Evolutionary conservation across 1,140 invertebrate genomes (phyloP).

Genomic region (Batillaria attramentaria): DNA sequence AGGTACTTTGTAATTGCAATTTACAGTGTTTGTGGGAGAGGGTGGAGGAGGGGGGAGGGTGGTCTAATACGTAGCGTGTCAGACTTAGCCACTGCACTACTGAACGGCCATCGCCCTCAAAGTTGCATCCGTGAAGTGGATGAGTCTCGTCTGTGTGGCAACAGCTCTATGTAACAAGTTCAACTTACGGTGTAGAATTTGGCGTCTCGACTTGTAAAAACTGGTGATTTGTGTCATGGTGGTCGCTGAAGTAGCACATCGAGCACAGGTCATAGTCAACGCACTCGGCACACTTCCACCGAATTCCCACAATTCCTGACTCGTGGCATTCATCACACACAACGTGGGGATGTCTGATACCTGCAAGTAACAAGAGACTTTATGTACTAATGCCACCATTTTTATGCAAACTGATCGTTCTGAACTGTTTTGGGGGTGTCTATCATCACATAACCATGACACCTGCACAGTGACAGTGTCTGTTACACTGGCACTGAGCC

Average conservation of each 20-base stretch:
- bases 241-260: constrained; percentile 51
- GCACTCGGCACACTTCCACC: constrained; percentile 58
- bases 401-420: too few species aligned
- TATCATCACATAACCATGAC: too few species aligned
- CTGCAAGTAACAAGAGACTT: constrained; percentile 25
- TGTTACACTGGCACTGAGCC: too few species aligned
- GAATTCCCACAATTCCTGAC: constrained; percentile 46
- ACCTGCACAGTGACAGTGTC: too few species aligned
- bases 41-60: background rate
- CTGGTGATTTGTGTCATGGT: constrained; percentile 48
- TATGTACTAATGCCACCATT: too few species aligned
- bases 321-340: constrained; percentile 51
- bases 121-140: too few species aligned
- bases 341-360: constrained; percentile 45
- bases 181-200: constrained; percentile 1
- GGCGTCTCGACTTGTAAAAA: constrained; percentile 45
- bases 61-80: too few species aligned
- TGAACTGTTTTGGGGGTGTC: too few species aligned
- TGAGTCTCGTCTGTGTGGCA: too few species aligned
- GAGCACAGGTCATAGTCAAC: constrained; percentile 52
- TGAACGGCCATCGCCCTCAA: too few species aligned
- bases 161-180: too few species aligned
- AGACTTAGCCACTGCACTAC: too few species aligned
- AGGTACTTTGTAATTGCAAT: background rate
- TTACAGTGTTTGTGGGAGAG: constrained; percentile 2